Base-by-base conservation (phyloP, 2,888 invertebrate genomes). In the Troides helena region DNA sequence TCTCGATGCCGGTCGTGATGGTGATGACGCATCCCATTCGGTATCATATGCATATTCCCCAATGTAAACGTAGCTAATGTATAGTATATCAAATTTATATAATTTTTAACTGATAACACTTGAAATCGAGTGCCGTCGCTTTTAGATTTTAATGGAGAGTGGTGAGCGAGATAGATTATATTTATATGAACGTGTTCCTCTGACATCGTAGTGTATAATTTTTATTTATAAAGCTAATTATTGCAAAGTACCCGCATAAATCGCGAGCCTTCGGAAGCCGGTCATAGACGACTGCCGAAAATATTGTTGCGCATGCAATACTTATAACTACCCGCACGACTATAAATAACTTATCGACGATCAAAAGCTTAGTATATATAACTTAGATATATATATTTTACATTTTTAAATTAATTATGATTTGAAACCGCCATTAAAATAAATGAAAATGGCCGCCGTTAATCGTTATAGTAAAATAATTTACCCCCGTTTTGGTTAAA, bases 71-170 rank as follows among this genome's bases (percentile, higher is more conserved):
- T 50, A 50, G 50, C 17, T 14, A 50, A 50, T 50, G 50, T 18
- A 50, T 50, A 17, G 50, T 18, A 50, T 50, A 17, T 50, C 18
- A 50, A 50, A 50, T 50, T 17, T 50, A 50, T 50, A 46, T 46
- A 10, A 46, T 46, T 74, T 74, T 71, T 72, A 65, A 74, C 72
- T 73, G 63, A 67, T 70, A 59, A 77, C 72, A 79, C 50, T 50
- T 79, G 77, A 75, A 80, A 75, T 78, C 77, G 75, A 78, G 77
- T 81, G 79, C 82, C 83, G 77, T 81, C 76, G 75, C 71, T 68
- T 74, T 66, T 62, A 62, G 12, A 25, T 63, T 30, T 64, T 46
- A 68, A 10, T 70, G 71, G 23, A 65, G 71, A 62, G 17, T 67
- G 59, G 17, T 67, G 59, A 64, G 56, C 36, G 57, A 67, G 64